Evolutionary conservation across 1,140 invertebrate species (phyloP).

Genomic region (Pteromalus puparum): DNA sequence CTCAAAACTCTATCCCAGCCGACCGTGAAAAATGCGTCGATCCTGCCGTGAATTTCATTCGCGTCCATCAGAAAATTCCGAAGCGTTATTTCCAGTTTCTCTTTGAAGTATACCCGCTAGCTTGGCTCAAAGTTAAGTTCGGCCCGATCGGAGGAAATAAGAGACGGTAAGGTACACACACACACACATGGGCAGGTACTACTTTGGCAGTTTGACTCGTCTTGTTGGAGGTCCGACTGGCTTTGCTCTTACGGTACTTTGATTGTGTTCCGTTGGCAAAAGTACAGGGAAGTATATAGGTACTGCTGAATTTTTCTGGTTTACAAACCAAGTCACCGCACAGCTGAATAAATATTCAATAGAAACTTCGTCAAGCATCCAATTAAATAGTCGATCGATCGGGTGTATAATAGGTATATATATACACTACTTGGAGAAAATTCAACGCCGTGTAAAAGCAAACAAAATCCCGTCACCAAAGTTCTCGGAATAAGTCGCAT

Average conservation of each 20-base stretch:
- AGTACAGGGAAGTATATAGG: too few relatives aligned
- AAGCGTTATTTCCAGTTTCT: neutral
- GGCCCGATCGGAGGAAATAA: neutral
- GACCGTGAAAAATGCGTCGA: neutral
- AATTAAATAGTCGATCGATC: neutral
- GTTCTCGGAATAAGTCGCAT: neutral
- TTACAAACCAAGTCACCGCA: too few relatives aligned
- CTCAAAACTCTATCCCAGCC: neutral
- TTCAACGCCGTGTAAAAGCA: neutral
- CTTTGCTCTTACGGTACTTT: neutral
- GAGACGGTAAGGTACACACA: neutral
- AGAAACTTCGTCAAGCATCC: neutral
- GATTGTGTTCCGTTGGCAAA: neutral
- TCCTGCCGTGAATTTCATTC: neutral
- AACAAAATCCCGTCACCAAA: neutral
- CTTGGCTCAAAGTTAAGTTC: neutral
- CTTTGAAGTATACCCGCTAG: neutral
- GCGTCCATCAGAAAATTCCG: neutral
- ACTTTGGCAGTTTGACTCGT: neutral
- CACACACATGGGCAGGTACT: neutral
- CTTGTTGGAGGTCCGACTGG: neutral
- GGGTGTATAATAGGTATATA: neutral
- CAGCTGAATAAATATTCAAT: too few relatives aligned
- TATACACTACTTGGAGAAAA: neutral
- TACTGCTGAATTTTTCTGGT: too few relatives aligned